These are phyloP conservation scores for Troides helena DNA, from an alignment of 2,888 invertebrate genomes.

Conservation along the genomic window DNA sequence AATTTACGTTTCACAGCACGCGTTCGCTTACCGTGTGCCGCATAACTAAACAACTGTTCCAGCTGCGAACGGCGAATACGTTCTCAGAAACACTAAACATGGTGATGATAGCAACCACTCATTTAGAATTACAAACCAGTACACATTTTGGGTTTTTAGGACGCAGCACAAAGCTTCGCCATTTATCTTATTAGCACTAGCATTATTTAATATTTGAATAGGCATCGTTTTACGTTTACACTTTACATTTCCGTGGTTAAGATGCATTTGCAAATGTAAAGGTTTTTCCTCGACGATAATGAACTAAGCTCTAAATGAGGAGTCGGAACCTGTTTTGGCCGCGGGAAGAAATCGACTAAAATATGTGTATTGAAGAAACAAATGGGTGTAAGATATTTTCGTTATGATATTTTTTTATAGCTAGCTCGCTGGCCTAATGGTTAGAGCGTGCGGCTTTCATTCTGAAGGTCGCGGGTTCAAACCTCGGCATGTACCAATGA, in stretches of 20 bases:
- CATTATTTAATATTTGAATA: slow-evolving; percentile 14
- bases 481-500: too few species aligned
- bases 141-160: slow-evolving; percentile 32
- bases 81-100: slow-evolving; percentile 58
- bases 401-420: too few species aligned
- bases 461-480: too few species aligned
- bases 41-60: slow-evolving; percentile 52
- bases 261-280: background rate
- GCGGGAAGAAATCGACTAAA: too few species aligned
- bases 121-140: slow-evolving; percentile 44
- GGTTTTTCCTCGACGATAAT: too few species aligned
- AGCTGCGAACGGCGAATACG: slow-evolving; percentile 53
- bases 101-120: slow-evolving; percentile 42
- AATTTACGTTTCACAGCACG: slow-evolving; percentile 66
- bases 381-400: too few species aligned
- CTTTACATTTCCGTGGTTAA: slow-evolving; percentile 8
- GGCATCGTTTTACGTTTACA: slow-evolving; percentile 10
- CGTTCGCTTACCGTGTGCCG: slow-evolving; percentile 48
- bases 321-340: too few species aligned
- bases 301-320: too few species aligned
- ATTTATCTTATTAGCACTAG: slow-evolving; percentile 22
- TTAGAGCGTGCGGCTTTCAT: too few species aligned
- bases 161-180: slow-evolving; percentile 26
- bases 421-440: too few species aligned
- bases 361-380: too few species aligned